Conservation (phyloP, 2,113 vertebrate genomes). For the Dromiciops gliroides region DNA sequence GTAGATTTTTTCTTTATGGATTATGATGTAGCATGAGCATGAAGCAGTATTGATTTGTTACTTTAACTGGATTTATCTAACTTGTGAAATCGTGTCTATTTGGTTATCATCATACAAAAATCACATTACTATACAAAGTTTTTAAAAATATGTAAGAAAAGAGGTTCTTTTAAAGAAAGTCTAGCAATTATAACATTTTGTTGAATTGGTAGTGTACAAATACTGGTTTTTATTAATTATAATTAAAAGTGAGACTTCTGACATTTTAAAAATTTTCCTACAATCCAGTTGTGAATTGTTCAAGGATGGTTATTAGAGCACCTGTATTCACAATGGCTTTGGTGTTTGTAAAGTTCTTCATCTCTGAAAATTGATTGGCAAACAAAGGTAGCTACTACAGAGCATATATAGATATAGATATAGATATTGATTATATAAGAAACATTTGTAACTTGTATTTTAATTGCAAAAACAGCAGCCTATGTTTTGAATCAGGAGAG, state of each 20-base stretch:
- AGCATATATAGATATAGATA: neutral
- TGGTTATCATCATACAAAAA: neutral
- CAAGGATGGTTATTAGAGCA: neutral
- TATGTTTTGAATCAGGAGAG: neutral
- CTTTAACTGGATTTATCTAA: neutral
- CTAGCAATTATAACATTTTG: constrained; percentile 35
- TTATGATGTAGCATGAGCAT: neutral
- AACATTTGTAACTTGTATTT: neutral
- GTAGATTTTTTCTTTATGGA: neutral
- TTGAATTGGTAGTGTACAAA: constrained; percentile 4
- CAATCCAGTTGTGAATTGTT: constrained; percentile 20
- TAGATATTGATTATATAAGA: neutral
- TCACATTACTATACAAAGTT: constrained; percentile 34
- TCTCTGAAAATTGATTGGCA: neutral
- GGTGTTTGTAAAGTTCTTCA: constrained; percentile 21
- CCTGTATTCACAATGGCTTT: constrained; percentile 29
- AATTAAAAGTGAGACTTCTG: constrained; percentile 1
- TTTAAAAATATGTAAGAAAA: neutral
- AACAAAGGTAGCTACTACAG: neutral
- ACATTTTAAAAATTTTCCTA: constrained; percentile 21
- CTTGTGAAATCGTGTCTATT: neutral
- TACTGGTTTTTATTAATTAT: neutral
- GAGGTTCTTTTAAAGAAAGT: neutral
- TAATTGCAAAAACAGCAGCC: neutral
- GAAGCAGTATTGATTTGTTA: neutral